Base-by-base conservation (phyloP, 35 echinoderm and acorn worm genomes). In the Acanthaster planci region DNA sequence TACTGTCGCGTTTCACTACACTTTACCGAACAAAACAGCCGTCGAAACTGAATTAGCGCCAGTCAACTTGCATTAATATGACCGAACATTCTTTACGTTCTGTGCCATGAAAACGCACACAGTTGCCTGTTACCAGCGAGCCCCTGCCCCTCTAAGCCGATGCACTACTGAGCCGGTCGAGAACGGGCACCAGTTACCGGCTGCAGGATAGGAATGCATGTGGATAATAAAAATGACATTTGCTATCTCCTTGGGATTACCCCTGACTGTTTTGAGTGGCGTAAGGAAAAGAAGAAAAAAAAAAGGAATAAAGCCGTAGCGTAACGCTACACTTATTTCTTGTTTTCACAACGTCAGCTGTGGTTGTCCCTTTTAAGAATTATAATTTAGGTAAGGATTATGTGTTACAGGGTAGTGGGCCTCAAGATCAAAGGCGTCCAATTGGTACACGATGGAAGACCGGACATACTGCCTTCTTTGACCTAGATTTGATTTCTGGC, bases 171-270 rank as follows among this genome's bases (percentile, higher is more conserved):
- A 7, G 56, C 17, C 34, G 64, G 26, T 29, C 10, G 3, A 15
- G 26, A 72, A 9, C 64, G 64, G 64, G 64, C 30, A 72, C 64
- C 64, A 23, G 64, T 47, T 26, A 31, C 64, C 23, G 7, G 34
- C 14, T 72, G 1, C 23, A 72, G n/a, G n/a, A n/a, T n/a, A n/a
- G 26, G 15, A 35, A 72, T 72, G 34, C 64, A 26, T 34, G 64
- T 72, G 64, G 64, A 72, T 72, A 72, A 72, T 72, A 15, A 72
- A 59, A 21, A 72, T 72, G 64, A 72, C 64, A 72, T 72, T 72
- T 72, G 23, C 23, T 72, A 72, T 72, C 64, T 72, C 2, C 64
- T 30, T 29, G 18, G 64, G 26, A 72, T 72, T 4, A 47, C 42
- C 42, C 42, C 64, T 34, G 7, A 34, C 64, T 72, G 64, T 72